Evolutionary conservation across 1,140 invertebrate genomes (phyloP).

Genomic region (Drosophila trapezifrons): DNA sequence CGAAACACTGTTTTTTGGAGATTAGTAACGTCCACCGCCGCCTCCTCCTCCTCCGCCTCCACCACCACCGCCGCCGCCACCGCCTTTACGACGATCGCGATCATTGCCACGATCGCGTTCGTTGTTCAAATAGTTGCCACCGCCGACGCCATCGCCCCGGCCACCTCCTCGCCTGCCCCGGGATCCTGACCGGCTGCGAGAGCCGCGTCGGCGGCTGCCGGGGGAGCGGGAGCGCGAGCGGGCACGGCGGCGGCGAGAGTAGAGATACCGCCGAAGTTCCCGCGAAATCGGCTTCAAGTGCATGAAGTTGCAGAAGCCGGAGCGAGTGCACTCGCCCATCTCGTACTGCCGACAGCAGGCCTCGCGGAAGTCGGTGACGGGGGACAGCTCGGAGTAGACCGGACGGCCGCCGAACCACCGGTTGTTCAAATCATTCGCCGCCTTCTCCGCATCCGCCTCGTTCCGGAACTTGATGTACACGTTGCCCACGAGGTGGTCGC

Average conservation of each 20-base stretch:
- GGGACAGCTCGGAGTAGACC: slow-evolving; percentile 98
- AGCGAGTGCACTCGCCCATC: slow-evolving; percentile 99
- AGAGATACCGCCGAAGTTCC: slow-evolving; percentile 91
- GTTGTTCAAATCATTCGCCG: slow-evolving; percentile 98
- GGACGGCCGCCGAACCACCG: slow-evolving; percentile 99
- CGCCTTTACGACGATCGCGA: slow-evolving; percentile 38
- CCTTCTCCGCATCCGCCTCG: slow-evolving; percentile 99
- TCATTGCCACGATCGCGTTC: slow-evolving; percentile 45
- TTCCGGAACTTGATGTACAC: slow-evolving; percentile 99
- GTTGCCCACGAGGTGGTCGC: slow-evolving; percentile 99
- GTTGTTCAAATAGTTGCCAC: slow-evolving; percentile 42
- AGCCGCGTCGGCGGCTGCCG: slow-evolving; percentile 56
- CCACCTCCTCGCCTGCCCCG: slow-evolving; percentile 62
- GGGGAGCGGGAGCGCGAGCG: slow-evolving; percentile 84
- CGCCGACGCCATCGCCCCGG: slow-evolving; percentile 36
- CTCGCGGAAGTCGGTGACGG: slow-evolving; percentile 99
- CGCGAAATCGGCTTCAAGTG: slow-evolving; percentile 99
- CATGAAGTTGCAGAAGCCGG: slow-evolving; percentile 99
- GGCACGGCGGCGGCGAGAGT: slow-evolving; percentile 85
- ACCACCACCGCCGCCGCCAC: slow-evolving; percentile 25
- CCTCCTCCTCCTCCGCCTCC: slow-evolving; percentile 16
- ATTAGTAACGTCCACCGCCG: slow-evolving; percentile 58
- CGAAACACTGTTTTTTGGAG: slow-evolving; percentile 24
- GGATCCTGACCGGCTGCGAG: slow-evolving; percentile 85
- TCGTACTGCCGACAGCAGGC: slow-evolving; percentile 99